Evolutionary conservation across 2,888 invertebrate genomes (phyloP).

Genomic region (Catocala sponsa): DNA sequence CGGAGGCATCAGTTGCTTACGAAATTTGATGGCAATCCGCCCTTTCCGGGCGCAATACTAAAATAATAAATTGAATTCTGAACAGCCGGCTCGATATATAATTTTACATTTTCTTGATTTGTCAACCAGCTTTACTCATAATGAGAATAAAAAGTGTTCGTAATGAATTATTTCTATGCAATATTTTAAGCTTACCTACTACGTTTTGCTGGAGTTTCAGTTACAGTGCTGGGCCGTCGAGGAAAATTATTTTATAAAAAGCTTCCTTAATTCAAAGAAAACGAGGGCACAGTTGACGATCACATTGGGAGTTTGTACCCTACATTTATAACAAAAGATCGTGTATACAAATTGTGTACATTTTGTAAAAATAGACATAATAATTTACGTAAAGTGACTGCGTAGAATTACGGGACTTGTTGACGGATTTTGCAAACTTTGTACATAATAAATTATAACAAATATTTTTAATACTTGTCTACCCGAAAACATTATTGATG

Average conservation of each 20-base stretch:
- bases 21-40: slow-evolving; percentile 63
- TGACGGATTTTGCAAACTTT: too few species aligned
- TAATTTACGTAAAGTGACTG: too few species aligned
- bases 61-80: slow-evolving; percentile 63
- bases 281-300: slow-evolving; percentile 35
- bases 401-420: too few species aligned
- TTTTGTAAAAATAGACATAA: neutral
- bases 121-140: slow-evolving; percentile 36
- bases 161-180: slow-evolving; percentile 38
- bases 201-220: slow-evolving; percentile 35
- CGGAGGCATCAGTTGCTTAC: slow-evolving; percentile 71
- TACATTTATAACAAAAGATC: neutral
- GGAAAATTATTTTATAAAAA: slow-evolving; percentile 46
- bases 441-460: too few species aligned
- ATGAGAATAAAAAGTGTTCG: slow-evolving; percentile 35
- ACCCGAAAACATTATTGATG: too few species aligned
- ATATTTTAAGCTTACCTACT: slow-evolving; percentile 37
- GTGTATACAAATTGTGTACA: slow-evolving; percentile 2
- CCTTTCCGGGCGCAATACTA: slow-evolving; percentile 48
- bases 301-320: slow-evolving; percentile 15
- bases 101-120: slow-evolving; percentile 59
- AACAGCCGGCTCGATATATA: slow-evolving; percentile 50
- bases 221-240: slow-evolving; percentile 26
- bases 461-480: too few species aligned
- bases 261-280: slow-evolving; percentile 36